phyloP scores from a whole-genome alignment of 2,888 invertebrate species.

The Drosophila siamana region DNA sequence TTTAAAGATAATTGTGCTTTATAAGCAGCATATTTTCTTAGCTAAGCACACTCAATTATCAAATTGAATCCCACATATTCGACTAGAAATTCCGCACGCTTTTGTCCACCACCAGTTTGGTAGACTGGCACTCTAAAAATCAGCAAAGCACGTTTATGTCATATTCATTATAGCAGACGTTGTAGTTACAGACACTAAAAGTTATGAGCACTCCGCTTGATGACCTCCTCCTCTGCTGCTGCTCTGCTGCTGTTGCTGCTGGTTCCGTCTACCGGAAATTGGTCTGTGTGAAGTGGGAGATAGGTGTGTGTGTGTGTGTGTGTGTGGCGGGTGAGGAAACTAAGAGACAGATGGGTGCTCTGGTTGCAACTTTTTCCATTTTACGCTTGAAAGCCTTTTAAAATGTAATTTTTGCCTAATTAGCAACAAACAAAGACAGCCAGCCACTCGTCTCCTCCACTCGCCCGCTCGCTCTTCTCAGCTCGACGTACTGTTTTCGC shows the following conservation, averaged over 20 bases:
- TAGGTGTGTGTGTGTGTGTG: background rate
- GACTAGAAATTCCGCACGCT: background rate
- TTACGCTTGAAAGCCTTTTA: constrained; percentile 80
- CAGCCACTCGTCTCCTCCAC: constrained; percentile 19
- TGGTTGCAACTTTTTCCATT: constrained; percentile 78
- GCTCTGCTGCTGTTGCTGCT: background rate
- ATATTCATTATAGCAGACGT: constrained; percentile 53
- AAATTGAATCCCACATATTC: background rate
- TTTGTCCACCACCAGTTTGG: background rate
- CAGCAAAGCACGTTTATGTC: constrained; percentile 50
- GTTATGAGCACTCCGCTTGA: constrained; percentile 56
- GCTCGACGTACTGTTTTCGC: constrained; percentile 18
- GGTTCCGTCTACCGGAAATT: constrained; percentile 32
- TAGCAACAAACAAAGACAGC: constrained; percentile 77
- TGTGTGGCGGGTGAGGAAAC: background rate
- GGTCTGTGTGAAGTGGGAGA: constrained; percentile 11
- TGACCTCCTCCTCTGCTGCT: constrained; percentile 50
- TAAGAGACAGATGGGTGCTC: constrained; percentile 36
- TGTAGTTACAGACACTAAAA: constrained; percentile 58
- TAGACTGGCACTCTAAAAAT: constrained; percentile 18
- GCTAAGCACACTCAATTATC: background rate
- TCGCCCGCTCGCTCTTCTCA: constrained; percentile 6
- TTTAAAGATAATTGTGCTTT: no score
- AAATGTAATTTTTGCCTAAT: constrained; percentile 81
- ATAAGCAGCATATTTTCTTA: no score